Evolutionary conservation across 2,113 vertebrate genomes (phyloP).

Genomic region (Pontoporia blainvillei): DNA sequence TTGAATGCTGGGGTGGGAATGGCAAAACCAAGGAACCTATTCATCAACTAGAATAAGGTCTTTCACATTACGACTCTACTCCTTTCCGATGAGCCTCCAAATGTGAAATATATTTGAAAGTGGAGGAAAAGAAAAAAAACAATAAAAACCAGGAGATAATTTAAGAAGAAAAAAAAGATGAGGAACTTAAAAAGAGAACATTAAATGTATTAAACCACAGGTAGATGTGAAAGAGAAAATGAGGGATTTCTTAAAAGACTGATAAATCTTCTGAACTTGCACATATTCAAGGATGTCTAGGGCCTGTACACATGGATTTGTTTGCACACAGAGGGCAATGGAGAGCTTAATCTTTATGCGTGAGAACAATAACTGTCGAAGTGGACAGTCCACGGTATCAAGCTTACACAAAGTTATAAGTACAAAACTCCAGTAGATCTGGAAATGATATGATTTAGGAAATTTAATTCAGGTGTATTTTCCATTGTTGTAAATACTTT

Average conservation of each 20-base stretch:
- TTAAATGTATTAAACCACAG: neutral
- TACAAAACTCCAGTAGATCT: neutral
- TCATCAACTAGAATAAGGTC: slow-evolving; percentile 79
- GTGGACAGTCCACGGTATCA: rapidly evolving
- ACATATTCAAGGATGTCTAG: rapidly evolving
- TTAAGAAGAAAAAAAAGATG: neutral
- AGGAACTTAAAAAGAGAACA: neutral
- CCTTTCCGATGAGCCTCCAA: slow-evolving; percentile 28
- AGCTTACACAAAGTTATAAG: neutral
- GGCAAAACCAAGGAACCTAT: slow-evolving; percentile 76
- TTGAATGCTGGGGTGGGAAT: slow-evolving; percentile 77
- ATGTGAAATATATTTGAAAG: slow-evolving; percentile 21
- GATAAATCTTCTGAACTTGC: neutral
- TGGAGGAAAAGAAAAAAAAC: neutral
- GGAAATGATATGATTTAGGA: neutral
- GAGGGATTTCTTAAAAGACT: neutral
- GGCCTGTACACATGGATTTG: neutral
- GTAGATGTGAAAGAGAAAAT: neutral
- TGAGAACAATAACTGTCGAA: neutral
- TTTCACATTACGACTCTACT: slow-evolving; percentile 63
- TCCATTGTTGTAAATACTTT: neutral
- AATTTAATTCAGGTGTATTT: neutral
- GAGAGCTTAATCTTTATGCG: neutral
- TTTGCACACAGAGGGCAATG: neutral
- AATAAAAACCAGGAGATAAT: neutral